phyloP scores from a whole-genome alignment of 2,797 vertebrate species.

The Poeciliopsis paucimaculata region DNA sequence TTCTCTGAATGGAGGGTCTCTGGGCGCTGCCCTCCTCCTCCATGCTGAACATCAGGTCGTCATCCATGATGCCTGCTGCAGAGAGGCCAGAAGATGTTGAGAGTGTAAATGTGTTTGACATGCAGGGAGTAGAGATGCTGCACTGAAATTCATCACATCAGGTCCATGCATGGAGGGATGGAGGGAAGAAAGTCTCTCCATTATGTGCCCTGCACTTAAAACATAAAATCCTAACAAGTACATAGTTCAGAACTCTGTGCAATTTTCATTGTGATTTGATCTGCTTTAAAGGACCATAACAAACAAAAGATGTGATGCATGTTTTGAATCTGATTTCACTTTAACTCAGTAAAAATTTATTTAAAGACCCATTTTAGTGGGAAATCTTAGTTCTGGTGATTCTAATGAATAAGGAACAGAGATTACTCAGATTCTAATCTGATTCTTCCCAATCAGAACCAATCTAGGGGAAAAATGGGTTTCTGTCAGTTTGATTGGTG shows the following conservation, averaged over 20 bases:
- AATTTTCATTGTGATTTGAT: background rate
- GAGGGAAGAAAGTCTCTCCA: background rate
- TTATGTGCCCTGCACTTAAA: background rate
- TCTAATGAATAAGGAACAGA: background rate
- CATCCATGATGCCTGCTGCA: slow-evolving; percentile 85
- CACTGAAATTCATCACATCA: background rate
- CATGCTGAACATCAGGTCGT: slow-evolving; percentile 95
- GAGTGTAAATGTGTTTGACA: background rate
- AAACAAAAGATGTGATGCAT: background rate
- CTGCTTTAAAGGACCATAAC: background rate
- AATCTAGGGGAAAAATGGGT: background rate
- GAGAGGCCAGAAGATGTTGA: background rate
- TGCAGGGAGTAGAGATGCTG: background rate
- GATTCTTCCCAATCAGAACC: background rate
- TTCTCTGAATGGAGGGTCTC: slow-evolving; percentile 39
- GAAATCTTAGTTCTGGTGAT: background rate
- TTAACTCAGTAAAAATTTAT: background rate
- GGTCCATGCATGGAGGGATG: background rate
- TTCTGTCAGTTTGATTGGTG: background rate
- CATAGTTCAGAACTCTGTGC: background rate
- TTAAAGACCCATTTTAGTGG: background rate
- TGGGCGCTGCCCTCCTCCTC: slow-evolving; percentile 86
- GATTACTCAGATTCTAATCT: background rate
- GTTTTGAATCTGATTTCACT: background rate
- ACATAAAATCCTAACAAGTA: background rate